These are phyloP conservation scores for Coecobrya sp. DNA, from an alignment of 2,888 invertebrate genomes.

Conservation along the genomic window DNA sequence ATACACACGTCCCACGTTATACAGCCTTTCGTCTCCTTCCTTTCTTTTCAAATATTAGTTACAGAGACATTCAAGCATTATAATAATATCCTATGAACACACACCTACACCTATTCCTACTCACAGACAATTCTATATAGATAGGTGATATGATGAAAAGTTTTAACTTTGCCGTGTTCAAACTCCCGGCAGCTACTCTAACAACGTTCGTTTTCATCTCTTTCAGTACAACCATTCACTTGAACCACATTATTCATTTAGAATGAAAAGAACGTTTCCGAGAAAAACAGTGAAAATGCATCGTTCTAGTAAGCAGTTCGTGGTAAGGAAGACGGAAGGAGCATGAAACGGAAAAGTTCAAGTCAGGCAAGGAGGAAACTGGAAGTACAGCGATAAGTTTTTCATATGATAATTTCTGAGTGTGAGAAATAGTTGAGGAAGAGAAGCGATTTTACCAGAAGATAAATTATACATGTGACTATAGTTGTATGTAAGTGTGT, in stretches of 20 bases:
- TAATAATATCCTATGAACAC: not conserved
- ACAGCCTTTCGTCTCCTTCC: constrained; percentile 17
- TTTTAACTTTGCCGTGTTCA: constrained; percentile 43
- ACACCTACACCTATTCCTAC: not conserved
- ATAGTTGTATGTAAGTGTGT: not conserved
- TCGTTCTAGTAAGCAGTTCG: constrained; percentile 4
- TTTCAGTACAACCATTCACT: constrained; percentile 38
- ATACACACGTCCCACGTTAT: not conserved
- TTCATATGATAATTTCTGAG: constrained; percentile 71
- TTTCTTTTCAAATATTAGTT: constrained; percentile 42
- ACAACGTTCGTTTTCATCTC: constrained; percentile 35
- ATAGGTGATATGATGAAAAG: constrained; percentile 23
- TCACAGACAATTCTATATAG: not conserved
- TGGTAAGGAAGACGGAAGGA: not conserved
- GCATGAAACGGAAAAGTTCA: constrained; percentile 63
- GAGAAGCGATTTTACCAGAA: constrained; percentile 7
- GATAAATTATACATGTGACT: constrained; percentile 43
- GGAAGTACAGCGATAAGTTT: constrained; percentile 68
- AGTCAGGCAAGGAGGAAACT: constrained; percentile 61
- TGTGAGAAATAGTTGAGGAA: constrained; percentile 24
- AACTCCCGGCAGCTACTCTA: not conserved
- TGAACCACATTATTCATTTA: constrained; percentile 72
- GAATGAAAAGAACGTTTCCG: constrained; percentile 48
- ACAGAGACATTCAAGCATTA: constrained; percentile 12
- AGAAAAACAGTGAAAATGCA: constrained; percentile 52